Percentiles rank a stretch among this genome's conserved stretches.
Evolutionary conservation across 2,113 vertebrate species (phyloP).

Genomic region (Halcyon malimbica): DNA sequence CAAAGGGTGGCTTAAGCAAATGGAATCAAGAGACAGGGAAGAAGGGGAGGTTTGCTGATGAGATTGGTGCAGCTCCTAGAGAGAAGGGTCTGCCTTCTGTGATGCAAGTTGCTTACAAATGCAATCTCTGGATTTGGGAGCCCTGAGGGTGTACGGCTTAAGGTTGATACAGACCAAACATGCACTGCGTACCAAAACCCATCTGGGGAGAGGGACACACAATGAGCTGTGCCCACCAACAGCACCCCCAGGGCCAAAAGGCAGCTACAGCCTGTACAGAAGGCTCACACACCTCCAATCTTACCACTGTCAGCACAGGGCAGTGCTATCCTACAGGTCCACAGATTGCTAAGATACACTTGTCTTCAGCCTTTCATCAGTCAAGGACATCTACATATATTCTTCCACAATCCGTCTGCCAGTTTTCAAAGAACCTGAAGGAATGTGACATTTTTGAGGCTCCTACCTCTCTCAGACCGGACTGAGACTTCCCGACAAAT

Average conservation of each 20-base stretch:
- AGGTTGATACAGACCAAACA: background rate
- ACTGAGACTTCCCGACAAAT: background rate
- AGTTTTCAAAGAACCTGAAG: background rate
- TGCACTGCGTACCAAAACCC: background rate
- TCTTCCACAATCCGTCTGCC: background rate
- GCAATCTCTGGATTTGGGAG: background rate
- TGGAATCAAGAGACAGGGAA: background rate
- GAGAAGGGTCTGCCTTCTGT: background rate
- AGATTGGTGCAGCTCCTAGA: background rate
- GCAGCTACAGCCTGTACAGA: background rate
- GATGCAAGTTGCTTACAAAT: background rate
- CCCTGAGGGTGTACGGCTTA: background rate
- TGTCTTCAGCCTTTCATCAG: background rate
- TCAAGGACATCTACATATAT: background rate
- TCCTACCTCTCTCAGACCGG: background rate
- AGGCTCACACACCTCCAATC: fast-evolving
- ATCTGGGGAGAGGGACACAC: background rate
- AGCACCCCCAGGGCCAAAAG: background rate
- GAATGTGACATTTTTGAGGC: background rate
- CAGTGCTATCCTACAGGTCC: background rate
- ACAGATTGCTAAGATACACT: background rate
- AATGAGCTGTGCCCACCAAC: background rate
- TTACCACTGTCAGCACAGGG: fast-evolving
- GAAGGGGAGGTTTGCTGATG: background rate
- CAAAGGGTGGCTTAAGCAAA: background rate